phyloP scores from a whole-genome alignment of 1,140 invertebrate species.

The Mactra quadrangularis region DNA sequence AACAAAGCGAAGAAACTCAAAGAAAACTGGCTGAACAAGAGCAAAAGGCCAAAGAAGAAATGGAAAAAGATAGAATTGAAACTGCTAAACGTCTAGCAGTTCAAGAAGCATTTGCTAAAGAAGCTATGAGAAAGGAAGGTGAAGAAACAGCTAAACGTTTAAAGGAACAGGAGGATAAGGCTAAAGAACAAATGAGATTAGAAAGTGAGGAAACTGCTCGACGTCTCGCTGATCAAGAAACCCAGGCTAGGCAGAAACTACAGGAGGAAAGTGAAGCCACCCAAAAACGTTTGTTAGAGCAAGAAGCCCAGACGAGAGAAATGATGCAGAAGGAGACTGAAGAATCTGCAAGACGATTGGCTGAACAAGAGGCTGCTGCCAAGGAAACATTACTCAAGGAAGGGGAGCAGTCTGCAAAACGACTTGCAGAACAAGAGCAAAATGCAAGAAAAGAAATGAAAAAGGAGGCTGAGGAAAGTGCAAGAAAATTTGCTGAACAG shows the following conservation, averaged over 20 bases:
- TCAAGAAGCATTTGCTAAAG: conserved; percentile 28
- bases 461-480: conserved; percentile 31
- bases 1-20: conserved; percentile 51
- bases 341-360: conserved; percentile 50
- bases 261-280: conserved; percentile 58
- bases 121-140: conserved; percentile 57
- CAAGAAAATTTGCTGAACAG: conserved; percentile 46
- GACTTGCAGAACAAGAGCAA: conserved; percentile 50
- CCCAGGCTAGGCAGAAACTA: conserved; percentile 30
- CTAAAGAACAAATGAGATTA: conserved; percentile 48
- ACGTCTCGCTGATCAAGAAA: conserved; percentile 52
- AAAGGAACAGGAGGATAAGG: conserved; percentile 47
- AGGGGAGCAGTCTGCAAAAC: conserved; percentile 49
- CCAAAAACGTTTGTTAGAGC: conserved; percentile 47
- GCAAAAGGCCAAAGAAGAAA: conserved; percentile 54
- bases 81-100: conserved; percentile 4
- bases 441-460: conserved; percentile 39
- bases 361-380: conserved; percentile 50
- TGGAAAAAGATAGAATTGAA: conserved; percentile 34
- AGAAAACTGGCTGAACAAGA: conserved; percentile 58
- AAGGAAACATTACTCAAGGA: conserved; percentile 47
- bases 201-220: conserved; percentile 57
- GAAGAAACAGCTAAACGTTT: conserved; percentile 58
- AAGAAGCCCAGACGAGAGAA: conserved; percentile 49
- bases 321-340: conserved; percentile 50